Evolutionary conservation across 2,797 vertebrate genomes (phyloP), one percentile per base, ranked within the genome.

Genomic region (Chelon auratus): DNA sequence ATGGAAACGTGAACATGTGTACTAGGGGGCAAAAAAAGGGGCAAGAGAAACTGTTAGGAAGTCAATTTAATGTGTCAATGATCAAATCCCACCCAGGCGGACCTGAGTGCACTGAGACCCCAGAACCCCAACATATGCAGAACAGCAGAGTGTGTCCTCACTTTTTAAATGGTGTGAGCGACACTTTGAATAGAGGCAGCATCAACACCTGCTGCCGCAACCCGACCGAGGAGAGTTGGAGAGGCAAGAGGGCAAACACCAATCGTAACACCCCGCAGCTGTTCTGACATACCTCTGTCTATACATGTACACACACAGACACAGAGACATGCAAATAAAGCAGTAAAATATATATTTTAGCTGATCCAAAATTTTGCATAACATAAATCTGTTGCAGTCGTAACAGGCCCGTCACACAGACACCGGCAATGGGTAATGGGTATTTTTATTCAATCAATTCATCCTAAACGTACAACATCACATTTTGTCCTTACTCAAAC

Each of bases 161-260:
- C 91, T 81, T 94, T 92, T 91, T 94, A 93, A 94, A 94, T 92
- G 92, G 92, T 94, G 92, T 88, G 91, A 95, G 84, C 83, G 5
- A 92, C 93, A 94, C 93, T 85, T 89, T 85, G 80, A 83, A 86
- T 76, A 63, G 72, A 82, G 76, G 78, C 78, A 50, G 80, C 90
- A 80, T 89, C 91, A 89, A 93, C 92, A 92, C 91, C 89, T 92
- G 82, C 89, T 72, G 68, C 75, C n/a, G 40, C 81, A 62, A 58
- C 58, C 62, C 84, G 40, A 86, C 90, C 81, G 62, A 36, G 77
- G 85, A 90, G 78, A 87, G 82, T 36, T 77, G 67, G 61, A 51
- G 66, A 74, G 68, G 81, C 79, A 74, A 70, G 73, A 90, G 89
- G 89, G 65, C 81, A 85, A 89, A 88, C 90, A 91, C 86, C 87